phyloP scores from a whole-genome alignment of 2,797 vertebrate species.

The Nyctalus aviator region DNA sequence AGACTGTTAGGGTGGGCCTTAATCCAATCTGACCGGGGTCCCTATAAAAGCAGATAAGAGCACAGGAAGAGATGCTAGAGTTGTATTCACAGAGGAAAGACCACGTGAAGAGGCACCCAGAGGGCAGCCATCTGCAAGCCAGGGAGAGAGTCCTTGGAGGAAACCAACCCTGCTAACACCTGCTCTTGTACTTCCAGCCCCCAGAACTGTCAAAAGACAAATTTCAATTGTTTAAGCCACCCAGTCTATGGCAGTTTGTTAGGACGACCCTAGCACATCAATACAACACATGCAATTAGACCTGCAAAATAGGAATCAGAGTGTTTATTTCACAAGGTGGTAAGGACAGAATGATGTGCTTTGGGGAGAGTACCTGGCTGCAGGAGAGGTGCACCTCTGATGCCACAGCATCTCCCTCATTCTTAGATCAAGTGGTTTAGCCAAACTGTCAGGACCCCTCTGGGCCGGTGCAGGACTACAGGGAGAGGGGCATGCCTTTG shows the following conservation, averaged over 20 bases:
- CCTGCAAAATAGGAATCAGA: neutral
- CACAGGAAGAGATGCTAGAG: no score
- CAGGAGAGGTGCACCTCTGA: neutral
- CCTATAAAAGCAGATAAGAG: neutral
- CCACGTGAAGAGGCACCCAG: neutral
- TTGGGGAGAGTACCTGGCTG: neutral
- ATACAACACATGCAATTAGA: neutral
- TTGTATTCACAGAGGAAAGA: neutral
- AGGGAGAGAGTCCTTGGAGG: neutral
- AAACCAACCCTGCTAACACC: neutral
- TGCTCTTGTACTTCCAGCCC: neutral
- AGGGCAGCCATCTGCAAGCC: neutral
- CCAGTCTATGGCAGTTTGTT: neutral
- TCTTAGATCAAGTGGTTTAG: neutral
- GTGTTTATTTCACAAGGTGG: no score
- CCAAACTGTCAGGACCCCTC: neutral
- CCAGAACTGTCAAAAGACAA: neutral
- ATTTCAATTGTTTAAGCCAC: neutral
- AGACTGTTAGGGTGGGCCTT: neutral
- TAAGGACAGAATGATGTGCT: neutral
- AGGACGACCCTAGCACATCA: neutral
- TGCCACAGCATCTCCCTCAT: neutral
- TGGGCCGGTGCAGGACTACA: neutral
- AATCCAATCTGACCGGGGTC: neutral
- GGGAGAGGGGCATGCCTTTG: fast-evolving